These are phyloP conservation scores for Quadroppia sp. DNA, from an alignment of 2,888 invertebrate species.

Conservation along the genomic window DNA sequence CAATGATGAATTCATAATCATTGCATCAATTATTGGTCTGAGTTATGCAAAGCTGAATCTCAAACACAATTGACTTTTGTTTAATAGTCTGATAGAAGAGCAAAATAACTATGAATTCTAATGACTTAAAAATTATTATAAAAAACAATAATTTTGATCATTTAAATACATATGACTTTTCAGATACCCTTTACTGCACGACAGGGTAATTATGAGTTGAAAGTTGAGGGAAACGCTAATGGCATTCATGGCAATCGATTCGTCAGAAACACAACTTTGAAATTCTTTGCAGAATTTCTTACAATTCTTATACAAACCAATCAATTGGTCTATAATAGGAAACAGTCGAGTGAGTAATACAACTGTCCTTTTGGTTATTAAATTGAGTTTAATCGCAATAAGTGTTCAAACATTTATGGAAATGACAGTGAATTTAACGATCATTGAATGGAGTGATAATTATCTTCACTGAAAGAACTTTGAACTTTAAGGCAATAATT, in stretches of 20 bases:
- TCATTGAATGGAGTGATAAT: no score
- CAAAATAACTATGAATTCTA: not conserved
- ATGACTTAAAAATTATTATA: not conserved
- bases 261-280: conserved; percentile 53
- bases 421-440: no score
- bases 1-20: not conserved
- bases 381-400: no score
- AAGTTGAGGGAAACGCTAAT: conserved; percentile 53
- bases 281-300: conserved; percentile 54
- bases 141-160: not conserved
- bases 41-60: not conserved
- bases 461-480: no score
- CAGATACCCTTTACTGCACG: conserved; percentile 54
- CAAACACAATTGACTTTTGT: conserved; percentile 16
- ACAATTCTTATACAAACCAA: conserved; percentile 56
- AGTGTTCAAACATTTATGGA: no score
- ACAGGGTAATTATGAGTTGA: conserved; percentile 53
- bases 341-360: conserved; percentile 46
- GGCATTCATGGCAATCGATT: conserved; percentile 53
- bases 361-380: not conserved
- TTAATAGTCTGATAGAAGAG: not conserved
- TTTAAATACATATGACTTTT: conserved; percentile 21
- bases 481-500: no score
- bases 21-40: not conserved
- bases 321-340: conserved; percentile 54